Conservation (phyloP, 2,888 invertebrate species). For the Cremastobaeus sp. region DNA sequence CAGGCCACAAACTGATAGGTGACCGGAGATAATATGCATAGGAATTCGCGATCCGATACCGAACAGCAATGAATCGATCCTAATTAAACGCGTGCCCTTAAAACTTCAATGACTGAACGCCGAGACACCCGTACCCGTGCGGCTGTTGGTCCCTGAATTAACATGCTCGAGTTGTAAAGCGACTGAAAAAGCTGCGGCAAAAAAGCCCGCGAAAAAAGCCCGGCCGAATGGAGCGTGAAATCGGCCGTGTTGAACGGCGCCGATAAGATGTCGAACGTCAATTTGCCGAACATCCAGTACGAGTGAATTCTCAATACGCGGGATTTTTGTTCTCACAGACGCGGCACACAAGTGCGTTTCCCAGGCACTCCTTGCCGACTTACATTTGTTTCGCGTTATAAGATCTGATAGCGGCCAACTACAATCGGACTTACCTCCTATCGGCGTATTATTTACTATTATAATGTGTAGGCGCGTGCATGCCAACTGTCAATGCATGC, state of each 20-base stretch:
- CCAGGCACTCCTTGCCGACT: constrained; percentile 71
- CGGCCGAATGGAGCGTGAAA: constrained; percentile 27
- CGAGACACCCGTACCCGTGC: too few relatives aligned
- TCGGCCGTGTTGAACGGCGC: constrained; percentile 13
- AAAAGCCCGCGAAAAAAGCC: constrained; percentile 16
- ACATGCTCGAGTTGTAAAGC: not conserved
- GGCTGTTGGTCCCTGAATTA: not conserved
- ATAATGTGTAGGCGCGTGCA: constrained; percentile 68
- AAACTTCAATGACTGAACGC: constrained; percentile 9
- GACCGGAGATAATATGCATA: constrained; percentile 35
- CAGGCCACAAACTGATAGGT: constrained; percentile 27
- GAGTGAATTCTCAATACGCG: constrained; percentile 22
- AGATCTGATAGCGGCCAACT: constrained; percentile 74
- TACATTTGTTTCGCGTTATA: constrained; percentile 62
- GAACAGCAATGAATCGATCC: constrained; percentile 39
- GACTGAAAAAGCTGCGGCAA: not conserved
- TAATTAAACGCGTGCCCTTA: constrained; percentile 33
- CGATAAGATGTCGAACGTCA: constrained; percentile 29
- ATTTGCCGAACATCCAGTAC: constrained; percentile 37
- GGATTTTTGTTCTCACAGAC: constrained; percentile 46
- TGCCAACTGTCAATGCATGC: constrained; percentile 67
- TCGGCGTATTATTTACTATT: constrained; percentile 72
- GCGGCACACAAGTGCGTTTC: constrained; percentile 67
- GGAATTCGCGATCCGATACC: constrained; percentile 12
- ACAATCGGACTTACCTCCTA: constrained; percentile 72